Base-by-base conservation (phyloP, 92 coral and sea anemone genomes). In the Siderastrea radians region DNA sequence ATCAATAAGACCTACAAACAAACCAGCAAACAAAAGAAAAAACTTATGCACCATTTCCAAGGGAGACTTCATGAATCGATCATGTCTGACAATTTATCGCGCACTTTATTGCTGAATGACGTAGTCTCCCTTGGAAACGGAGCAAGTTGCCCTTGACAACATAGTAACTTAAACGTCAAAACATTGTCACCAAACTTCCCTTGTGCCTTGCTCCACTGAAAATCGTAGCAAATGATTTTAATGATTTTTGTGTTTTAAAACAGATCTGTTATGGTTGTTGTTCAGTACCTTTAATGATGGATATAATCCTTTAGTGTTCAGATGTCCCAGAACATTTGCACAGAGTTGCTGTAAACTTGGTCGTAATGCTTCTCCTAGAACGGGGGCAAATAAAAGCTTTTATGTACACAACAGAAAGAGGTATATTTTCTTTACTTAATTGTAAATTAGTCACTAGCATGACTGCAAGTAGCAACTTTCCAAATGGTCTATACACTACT, bases 321-420 rank as follows among this genome's bases (percentile, higher is more conserved):
- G 81, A 74, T 81, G 87, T 12, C 96, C 95, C 74, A 95, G 91
- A 64, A 97, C 81, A 68, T 94, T 97, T 5, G 98, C 93, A 77
- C 99, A 97, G 70, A 97, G 91, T 81, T 95, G 98, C 77, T 94
- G 98, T 49, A 97, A 89, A 77, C 99, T 95, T 46, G 98, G 92
- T 66, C 93, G 92, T 80, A 96, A 72, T 6, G 93, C 95, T 45
- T 97, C 98, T 19, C 99, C 99, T 97, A 59, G 2, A 75, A 51
- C 59, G 17, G 58, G 54, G 54, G 54, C 49, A 53, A 17, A 38
- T 16, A 57, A 55, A 44, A 52, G 62, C 38, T 26, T 26, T 26
- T 26, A 26, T 26, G 38, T 26, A 26, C 38, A 26, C 38, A 26
- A 26, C 38, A 26, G 38, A 26, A 26, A 26, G 38, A 26, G 38